These are phyloP conservation scores for Pseudopipra pipra DNA, from an alignment of 2,113 vertebrate species.

Conservation along the genomic window DNA sequence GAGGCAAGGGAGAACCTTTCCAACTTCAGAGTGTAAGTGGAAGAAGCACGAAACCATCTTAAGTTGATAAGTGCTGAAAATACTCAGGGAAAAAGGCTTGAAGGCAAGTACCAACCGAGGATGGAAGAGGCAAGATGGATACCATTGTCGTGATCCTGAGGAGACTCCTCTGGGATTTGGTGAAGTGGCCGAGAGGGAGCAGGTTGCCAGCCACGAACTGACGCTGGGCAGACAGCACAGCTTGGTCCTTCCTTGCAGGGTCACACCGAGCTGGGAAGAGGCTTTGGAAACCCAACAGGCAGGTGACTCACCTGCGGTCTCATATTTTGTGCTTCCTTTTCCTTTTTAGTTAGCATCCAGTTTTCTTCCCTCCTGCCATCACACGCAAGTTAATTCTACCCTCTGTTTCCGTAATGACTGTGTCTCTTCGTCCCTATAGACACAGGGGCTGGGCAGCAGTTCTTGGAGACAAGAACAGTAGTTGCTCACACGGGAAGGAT, in stretches of 20 bases:
- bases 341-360: background rate
- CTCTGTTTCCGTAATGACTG: background rate
- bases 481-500: background rate
- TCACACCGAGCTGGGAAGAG: background rate
- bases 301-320: background rate
- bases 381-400: background rate
- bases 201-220: accelerated
- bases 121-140: background rate
- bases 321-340: background rate
- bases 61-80: background rate
- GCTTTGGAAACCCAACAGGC: background rate
- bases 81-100: background rate
- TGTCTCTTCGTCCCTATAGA: background rate
- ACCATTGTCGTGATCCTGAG: accelerated
- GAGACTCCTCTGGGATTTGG: no score
- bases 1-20: background rate
- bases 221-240: accelerated
- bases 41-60: background rate
- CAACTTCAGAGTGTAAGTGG: background rate
- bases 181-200: accelerated
- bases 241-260: accelerated
- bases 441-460: background rate
- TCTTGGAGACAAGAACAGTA: background rate
- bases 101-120: background rate
- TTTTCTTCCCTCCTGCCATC: background rate